Conservation (phyloP, 2,888 invertebrate species). For the Lamellibrachia satsuma region DNA sequence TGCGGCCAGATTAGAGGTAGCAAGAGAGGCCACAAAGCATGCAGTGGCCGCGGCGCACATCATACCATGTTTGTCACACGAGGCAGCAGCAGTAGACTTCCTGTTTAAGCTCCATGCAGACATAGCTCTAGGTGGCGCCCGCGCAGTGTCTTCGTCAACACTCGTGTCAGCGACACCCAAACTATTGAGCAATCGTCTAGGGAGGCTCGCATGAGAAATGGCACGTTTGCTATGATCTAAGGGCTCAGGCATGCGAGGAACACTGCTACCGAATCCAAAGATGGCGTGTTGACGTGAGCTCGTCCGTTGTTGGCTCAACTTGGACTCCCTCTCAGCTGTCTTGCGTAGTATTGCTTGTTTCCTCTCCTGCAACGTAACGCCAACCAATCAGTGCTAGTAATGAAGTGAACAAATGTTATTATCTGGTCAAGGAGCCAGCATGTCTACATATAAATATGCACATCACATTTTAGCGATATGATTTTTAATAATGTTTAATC, state of each 20-base stretch:
- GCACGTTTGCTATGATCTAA: background rate
- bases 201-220: constrained; percentile 17
- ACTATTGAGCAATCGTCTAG: constrained; percentile 12
- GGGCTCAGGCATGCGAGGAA: background rate
- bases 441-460: too few relatives aligned
- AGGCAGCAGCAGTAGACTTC: constrained; percentile 17
- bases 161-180: background rate
- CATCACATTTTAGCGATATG: too few relatives aligned
- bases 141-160: background rate
- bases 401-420: too few relatives aligned
- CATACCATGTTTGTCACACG: background rate
- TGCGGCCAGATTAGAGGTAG: constrained; percentile 13
- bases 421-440: too few relatives aligned
- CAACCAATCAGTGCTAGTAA: background rate
- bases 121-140: background rate
- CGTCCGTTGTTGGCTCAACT: constrained; percentile 21
- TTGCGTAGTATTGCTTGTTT: constrained; percentile 33
- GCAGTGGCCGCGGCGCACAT: background rate
- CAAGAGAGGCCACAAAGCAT: background rate
- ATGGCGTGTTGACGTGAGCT: background rate
- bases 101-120: constrained; percentile 13
- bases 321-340: constrained; percentile 33
- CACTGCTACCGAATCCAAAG: constrained; percentile 12
- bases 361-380: constrained; percentile 29
- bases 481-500: too few relatives aligned